Evolutionary conservation across 2,888 invertebrate species (phyloP).

Genomic region (Seira musarum): DNA sequence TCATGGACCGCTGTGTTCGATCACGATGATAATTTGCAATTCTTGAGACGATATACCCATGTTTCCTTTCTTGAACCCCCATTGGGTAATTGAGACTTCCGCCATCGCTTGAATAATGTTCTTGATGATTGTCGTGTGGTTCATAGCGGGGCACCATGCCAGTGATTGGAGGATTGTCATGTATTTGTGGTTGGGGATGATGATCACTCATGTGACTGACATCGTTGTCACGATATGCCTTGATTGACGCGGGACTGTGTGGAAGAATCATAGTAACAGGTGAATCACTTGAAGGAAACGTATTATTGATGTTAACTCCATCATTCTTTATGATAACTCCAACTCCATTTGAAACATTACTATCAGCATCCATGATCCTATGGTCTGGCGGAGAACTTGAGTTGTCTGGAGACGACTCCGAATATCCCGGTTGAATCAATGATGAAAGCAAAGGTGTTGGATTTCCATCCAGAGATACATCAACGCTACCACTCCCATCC

Average conservation of each 20-base stretch:
- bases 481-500: neutral
- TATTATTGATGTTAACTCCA: neutral
- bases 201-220: neutral
- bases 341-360: neutral
- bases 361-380: no score
- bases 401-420: slow-evolving; percentile 59
- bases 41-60: neutral
- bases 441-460: slow-evolving; percentile 67
- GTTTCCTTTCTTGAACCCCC: neutral
- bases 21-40: neutral
- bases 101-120: neutral
- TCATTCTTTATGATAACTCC: neutral
- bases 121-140: neutral
- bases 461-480: neutral
- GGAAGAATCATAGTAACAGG: neutral
- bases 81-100: neutral
- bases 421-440: slow-evolving; percentile 63
- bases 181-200: neutral
- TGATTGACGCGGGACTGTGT: neutral
- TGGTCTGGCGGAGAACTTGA: slow-evolving; percentile 18
- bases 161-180: neutral
- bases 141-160: neutral
- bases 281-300: neutral
- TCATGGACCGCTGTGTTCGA: neutral
- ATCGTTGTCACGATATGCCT: neutral